phyloP scores from a whole-genome alignment of 2,113 vertebrate species.

The Taurulus bubalis region DNA sequence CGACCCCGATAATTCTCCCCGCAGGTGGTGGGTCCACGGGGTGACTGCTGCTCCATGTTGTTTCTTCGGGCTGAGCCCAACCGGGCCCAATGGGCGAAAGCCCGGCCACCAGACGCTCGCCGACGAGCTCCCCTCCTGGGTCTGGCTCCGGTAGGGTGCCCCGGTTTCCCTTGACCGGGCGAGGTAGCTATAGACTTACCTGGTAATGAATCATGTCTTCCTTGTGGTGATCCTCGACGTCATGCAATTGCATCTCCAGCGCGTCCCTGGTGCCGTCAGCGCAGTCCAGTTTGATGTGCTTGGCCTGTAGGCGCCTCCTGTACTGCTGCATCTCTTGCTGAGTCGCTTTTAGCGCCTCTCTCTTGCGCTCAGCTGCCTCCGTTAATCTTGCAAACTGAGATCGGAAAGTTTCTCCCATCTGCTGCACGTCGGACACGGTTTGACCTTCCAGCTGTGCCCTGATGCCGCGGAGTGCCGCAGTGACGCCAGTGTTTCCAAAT shows the following conservation, averaged over 20 bases:
- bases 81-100: no score
- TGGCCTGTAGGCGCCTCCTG: slow-evolving; percentile 76
- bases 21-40: no score
- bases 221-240: slow-evolving; percentile 78
- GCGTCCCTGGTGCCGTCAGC: slow-evolving; percentile 77
- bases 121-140: no score
- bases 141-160: no score
- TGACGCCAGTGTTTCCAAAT: slow-evolving; percentile 74
- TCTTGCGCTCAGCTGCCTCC: slow-evolving; percentile 73
- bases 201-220: slow-evolving; percentile 80
- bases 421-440: slow-evolving; percentile 51
- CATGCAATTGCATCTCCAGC: slow-evolving; percentile 79
- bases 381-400: slow-evolving; percentile 77
- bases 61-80: no score
- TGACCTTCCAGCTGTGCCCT: slow-evolving; percentile 79
- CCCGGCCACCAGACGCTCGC: no score
- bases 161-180: no score
- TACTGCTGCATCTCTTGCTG: slow-evolving; percentile 76
- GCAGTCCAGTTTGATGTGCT: slow-evolving; percentile 77
- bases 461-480: slow-evolving; percentile 79
- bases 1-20: no score
- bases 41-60: no score
- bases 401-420: slow-evolving; percentile 70
- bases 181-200: no score
- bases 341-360: slow-evolving; percentile 70